A percentile compares a stretch with the other conserved stretches of the same genome.
Evolutionary conservation across 1,140 invertebrate genomes (phyloP).

Genomic region (Drosophila miranda): DNA sequence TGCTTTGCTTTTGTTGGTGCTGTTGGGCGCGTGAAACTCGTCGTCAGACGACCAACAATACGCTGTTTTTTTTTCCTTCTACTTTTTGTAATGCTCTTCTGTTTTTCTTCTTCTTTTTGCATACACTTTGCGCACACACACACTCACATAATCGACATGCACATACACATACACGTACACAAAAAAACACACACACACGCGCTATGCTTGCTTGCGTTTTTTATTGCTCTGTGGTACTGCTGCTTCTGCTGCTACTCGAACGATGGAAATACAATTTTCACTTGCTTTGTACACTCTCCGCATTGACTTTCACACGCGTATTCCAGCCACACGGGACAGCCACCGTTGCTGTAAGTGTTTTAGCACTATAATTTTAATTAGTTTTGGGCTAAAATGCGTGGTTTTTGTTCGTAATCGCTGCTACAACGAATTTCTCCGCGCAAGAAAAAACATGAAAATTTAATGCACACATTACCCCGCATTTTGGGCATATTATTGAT

Average conservation of each 20-base stretch:
- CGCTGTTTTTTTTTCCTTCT: conserved; percentile 36
- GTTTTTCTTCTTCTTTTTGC: conserved; percentile 73
- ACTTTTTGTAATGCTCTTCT: conserved; percentile 71
- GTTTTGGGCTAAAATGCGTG: conserved; percentile 63
- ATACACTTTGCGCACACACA: conserved; percentile 78
- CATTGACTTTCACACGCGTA: conserved; percentile 50
- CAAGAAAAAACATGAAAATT: conserved; percentile 34
- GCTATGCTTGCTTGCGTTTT: conserved; percentile 71
- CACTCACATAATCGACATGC: conserved; percentile 37
- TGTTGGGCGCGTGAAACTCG: conserved; percentile 69
- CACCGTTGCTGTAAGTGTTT: conserved; percentile 50
- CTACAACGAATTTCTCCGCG: conserved; percentile 71
- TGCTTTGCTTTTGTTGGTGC: conserved; percentile 43
- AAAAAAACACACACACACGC: conserved; percentile 55
- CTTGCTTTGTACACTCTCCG: conserved; percentile 41
- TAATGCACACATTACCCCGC: conserved; percentile 9
- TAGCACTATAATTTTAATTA: conserved; percentile 60
- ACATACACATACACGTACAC: conserved; percentile 28
- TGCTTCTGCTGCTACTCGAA: conserved; percentile 44
- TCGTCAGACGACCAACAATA: conserved; percentile 32
- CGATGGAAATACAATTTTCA: conserved; percentile 44
- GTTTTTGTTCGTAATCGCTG: conserved; percentile 64
- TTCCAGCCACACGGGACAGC: conserved; percentile 40
- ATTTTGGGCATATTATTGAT: conserved; percentile 50
- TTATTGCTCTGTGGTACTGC: conserved; percentile 64